Evolutionary conservation across 2,113 vertebrate genomes (phyloP).

Genomic region (Lates calcarifer): DNA sequence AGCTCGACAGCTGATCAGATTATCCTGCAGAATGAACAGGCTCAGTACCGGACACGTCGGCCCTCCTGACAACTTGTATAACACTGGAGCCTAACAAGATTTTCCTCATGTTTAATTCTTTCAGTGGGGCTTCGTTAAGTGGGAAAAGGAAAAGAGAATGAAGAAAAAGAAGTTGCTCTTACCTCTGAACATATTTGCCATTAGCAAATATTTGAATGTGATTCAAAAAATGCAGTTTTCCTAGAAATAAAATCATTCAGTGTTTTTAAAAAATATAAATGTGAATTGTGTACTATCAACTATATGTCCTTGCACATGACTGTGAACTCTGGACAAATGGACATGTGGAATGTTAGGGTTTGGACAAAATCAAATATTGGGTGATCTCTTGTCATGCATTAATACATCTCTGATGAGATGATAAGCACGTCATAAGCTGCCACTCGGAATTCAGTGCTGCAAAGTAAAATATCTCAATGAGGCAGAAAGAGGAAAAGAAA

Average conservation of each 20-base stretch:
- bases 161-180: not conserved
- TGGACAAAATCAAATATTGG: not conserved
- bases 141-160: not conserved
- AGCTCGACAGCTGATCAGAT: conserved; percentile 33
- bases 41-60: not conserved
- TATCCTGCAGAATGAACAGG: not conserved
- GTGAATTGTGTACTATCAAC: not conserved
- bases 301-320: not conserved
- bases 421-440: not conserved
- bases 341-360: not conserved
- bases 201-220: not conserved
- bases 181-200: not conserved
- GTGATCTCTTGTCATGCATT: not conserved
- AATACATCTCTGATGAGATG: not conserved
- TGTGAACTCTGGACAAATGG: not conserved
- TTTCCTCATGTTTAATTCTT: not conserved
- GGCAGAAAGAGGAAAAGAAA: not conserved
- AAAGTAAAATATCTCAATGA: not conserved
- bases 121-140: not conserved
- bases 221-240: not conserved
- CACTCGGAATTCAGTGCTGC: not conserved
- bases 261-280: not conserved
- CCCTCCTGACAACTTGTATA: not conserved
- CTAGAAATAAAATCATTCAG: not conserved
- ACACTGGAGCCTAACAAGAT: not conserved